Base-by-base conservation (phyloP, 1,140 invertebrate genomes). In the Cecropterus lyciades region DNA sequence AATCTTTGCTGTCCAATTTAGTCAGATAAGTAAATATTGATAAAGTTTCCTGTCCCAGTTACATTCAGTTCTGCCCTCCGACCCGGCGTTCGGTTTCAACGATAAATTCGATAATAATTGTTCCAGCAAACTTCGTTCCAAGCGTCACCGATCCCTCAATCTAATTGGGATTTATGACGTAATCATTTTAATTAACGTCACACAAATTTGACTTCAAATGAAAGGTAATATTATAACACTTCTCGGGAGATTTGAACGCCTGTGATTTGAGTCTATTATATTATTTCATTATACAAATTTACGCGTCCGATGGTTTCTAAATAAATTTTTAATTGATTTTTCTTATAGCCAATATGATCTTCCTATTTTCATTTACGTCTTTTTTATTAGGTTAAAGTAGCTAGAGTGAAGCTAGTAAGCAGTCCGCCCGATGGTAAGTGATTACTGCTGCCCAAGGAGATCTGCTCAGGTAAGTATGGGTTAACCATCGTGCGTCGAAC, bases 21-120 rank as follows among this genome's bases (percentile, higher is more conserved):
- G 45, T 49, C 42, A 56, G 52, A 66, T 56, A 65, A 66, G 52
- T 66, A 65, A 57, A 66, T 66, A 66, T 66, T 66, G 64, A 57
- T 59, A 66, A 66, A 66, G 53, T 66, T 66, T 65, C 37, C 45
- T n/a, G 53, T 57, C 49, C 33, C 10, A 62, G 57, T 72, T 62
- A 62, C 46, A 53, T 65, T 48, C 52, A 67, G 59, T 57, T 43
- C 24, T 37, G 59, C 46, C 17, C 13, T 40, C 15, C 15, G 30
- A 40, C 30, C 33, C 46, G 14, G 51, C 62, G 51, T 62, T 62
- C 30, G 17, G 33, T 49, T 49, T 42, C 24, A 51, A 45, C 68
- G 65, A 72, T 72, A 71, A 71, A 69, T 73, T 73, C 53, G 51
- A 69, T 33, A 20, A 24, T 74, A 68, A 76, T 73, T 66, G 67